Percentiles rank a stretch among this genome's conserved stretches.
Evolutionary conservation across 2,113 vertebrate species (phyloP).

Genomic region (Mus spicilegus): DNA sequence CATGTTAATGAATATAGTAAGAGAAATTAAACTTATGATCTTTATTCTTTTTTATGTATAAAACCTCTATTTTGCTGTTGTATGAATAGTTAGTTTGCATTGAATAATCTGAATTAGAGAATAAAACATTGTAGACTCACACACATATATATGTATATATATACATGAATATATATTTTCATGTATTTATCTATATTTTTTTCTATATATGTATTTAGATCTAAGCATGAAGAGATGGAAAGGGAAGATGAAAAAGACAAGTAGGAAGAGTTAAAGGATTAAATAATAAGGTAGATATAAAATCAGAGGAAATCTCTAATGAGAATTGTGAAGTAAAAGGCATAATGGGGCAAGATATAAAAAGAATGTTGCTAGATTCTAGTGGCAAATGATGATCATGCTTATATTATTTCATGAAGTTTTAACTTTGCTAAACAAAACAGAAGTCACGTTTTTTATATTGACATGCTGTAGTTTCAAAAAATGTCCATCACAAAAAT

Average conservation of each 20-base stretch:
- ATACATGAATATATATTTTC: background rate
- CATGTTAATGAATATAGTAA: background rate
- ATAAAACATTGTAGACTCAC: background rate
- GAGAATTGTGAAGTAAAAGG: background rate
- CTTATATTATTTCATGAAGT: background rate
- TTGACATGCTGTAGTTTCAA: background rate
- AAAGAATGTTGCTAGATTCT: background rate
- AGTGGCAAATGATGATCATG: background rate
- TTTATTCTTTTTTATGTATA: background rate
- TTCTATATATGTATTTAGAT: background rate
- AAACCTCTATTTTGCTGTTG: background rate
- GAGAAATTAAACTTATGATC: background rate
- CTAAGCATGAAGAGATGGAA: background rate
- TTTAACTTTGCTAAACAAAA: background rate
- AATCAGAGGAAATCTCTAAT: too few relatives aligned
- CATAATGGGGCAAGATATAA: background rate
- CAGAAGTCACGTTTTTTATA: background rate
- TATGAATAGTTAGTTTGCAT: background rate
- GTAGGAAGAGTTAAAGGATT: background rate
- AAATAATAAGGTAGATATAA: background rate
- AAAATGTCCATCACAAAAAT: background rate
- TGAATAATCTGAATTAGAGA: background rate
- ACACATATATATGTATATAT: background rate
- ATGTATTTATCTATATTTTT: background rate
- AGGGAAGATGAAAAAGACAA: background rate